Evolutionary conservation across 2,113 vertebrate species (phyloP).

Genomic region (Procavia capensis): DNA sequence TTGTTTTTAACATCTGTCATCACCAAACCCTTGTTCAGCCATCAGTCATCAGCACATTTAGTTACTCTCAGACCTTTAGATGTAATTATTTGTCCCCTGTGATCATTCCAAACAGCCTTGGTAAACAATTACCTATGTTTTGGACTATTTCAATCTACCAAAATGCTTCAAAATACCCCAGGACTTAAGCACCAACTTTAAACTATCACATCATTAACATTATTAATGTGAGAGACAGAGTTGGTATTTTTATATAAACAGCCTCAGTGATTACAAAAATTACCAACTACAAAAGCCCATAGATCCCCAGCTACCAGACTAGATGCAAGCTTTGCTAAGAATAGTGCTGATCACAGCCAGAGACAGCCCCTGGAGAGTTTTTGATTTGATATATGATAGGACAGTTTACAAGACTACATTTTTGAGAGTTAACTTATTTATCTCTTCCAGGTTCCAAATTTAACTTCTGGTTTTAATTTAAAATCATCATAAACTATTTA

Average conservation of each 20-base stretch:
- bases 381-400: constrained; percentile 62
- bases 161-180: constrained; percentile 44
- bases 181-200: constrained; percentile 20
- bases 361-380: not conserved
- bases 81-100: not conserved
- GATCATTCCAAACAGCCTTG: not conserved
- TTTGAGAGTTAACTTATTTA: constrained; percentile 69
- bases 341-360: constrained; percentile 57
- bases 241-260: not conserved
- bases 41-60: not conserved
- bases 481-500: constrained; percentile 67
- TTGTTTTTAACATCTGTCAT: not conserved
- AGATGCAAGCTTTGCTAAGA: constrained; percentile 38
- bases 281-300: constrained; percentile 15
- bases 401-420: constrained; percentile 55
- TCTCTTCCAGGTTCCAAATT: constrained; percentile 67
- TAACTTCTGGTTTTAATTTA: constrained; percentile 80
- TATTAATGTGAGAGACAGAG: constrained; percentile 32
- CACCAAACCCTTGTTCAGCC: not conserved
- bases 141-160: not conserved
- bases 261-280: constrained; percentile 35
- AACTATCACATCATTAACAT: constrained; percentile 45
- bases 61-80: not conserved
- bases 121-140: not conserved
- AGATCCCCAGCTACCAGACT: not conserved